These are phyloP conservation scores for Callorhinus ursinus DNA, from an alignment of 2,113 vertebrate species.

Conservation along the genomic window DNA sequence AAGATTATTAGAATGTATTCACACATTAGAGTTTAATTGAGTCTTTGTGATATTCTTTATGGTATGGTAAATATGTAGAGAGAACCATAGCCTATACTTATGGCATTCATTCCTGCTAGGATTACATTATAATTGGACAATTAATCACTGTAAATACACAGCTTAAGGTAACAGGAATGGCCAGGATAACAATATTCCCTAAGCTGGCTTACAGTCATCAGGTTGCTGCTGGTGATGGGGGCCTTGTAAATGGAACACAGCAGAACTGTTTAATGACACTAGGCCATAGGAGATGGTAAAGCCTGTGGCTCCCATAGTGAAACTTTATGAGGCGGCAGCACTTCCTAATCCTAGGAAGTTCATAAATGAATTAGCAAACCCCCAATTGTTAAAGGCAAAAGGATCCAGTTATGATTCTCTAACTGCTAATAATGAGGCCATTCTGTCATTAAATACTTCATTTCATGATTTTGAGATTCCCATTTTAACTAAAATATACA, in stretches of 20 bases:
- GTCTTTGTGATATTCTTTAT: not conserved
- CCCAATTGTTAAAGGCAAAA: not conserved
- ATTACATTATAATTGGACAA: not conserved
- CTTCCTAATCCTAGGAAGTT: not conserved
- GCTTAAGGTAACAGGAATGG: not conserved
- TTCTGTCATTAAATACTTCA: not conserved
- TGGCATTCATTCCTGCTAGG: not conserved
- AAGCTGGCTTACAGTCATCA: not conserved
- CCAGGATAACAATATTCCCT: not conserved
- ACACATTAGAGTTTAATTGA: not conserved
- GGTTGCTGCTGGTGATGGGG: not conserved
- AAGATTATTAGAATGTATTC: not conserved
- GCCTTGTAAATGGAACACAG: not conserved
- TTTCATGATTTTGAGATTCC: not conserved
- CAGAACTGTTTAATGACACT: not conserved
- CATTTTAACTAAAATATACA: constrained; percentile 8
- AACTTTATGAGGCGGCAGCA: not conserved
- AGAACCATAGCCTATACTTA: not conserved
- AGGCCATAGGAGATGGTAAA: not conserved
- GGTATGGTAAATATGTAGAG: not conserved
- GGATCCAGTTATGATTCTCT: not conserved
- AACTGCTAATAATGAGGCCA: not conserved
- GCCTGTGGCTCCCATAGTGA: not conserved
- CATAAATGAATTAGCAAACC: not conserved
- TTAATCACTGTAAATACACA: not conserved